Base-by-base conservation (phyloP, 1,140 invertebrate species). In the Papilio polyxenes region DNA sequence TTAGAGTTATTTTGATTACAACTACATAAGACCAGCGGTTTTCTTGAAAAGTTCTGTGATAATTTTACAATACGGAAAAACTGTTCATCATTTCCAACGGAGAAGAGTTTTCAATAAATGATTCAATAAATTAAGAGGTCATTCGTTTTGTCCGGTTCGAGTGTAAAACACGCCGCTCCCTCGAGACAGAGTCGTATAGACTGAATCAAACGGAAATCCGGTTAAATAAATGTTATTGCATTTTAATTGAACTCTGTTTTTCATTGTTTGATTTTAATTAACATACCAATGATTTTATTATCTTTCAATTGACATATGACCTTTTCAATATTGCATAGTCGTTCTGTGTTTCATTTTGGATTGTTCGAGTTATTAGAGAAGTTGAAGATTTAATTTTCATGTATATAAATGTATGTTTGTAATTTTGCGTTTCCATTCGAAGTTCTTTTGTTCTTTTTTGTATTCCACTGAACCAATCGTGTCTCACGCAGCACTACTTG, bases 191-290 rank as follows among this genome's bases (percentile, higher is more conserved):
- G 8, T 7, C 56, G 56, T 59, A 20, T 20, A 20, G 17, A 59
- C 17, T 59, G 56, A 59, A 20, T 59, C 56, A 59, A 20, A 59
- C n/a, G n/a, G 56, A 65, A 65, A 65, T 65, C 62, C 20, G 23
- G 11, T 37, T 65, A 31, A 65, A 65, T 65, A 65, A 65, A 65
- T 65, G 62, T 31, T 65, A 65, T 31, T 31, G 23, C 23, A 9
- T 31, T 65, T 31, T 65, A 65, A 65, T 65, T 65, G 62, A 65
- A 31, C 62, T 65, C 20, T 65, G 62, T 13, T 31, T 65, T 65
- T 31, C 62, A 65, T 65, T 65, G 56, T 59, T 65, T 65, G 62
- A 65, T 65, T 65, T 65, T 11, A 23, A 65, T 65, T 65, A 31
- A 65, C 23, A 65, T 65, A 65, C 31, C 11, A 31, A 65, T 31